Percentiles rank a stretch among this genome's conserved stretches.
Evolutionary conservation across 2,797 vertebrate genomes (phyloP).

Genomic region (Sandelia bainsii): DNA sequence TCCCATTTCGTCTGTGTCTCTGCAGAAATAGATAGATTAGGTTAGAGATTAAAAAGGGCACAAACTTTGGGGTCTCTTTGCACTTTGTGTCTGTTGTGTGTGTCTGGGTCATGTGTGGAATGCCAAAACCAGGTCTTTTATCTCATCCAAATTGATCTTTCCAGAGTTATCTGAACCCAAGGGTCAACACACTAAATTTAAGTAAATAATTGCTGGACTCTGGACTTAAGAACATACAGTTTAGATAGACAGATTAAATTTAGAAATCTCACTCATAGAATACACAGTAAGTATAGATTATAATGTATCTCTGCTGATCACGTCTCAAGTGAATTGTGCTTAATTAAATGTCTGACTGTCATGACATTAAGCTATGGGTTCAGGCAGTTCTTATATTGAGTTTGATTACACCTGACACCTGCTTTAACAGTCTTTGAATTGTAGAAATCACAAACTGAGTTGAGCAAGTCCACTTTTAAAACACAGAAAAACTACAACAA

Average conservation of each 20-base stretch:
- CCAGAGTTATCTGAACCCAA: constrained; percentile 33
- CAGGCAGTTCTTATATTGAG: constrained; percentile 33
- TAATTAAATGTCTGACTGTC: not conserved
- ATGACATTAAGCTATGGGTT: not conserved
- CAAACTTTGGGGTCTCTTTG: not conserved
- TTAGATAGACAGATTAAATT: not conserved
- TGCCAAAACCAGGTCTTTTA: constrained; percentile 33
- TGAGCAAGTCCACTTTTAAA: constrained; percentile 32
- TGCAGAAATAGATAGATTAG: constrained; percentile 5
- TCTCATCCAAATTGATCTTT: constrained; percentile 36
- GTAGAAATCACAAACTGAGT: constrained; percentile 41
- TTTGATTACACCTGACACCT: constrained; percentile 48
- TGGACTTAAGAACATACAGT: not conserved
- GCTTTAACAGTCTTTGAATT: constrained; percentile 26
- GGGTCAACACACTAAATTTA: constrained; percentile 23
- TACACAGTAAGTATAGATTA: not conserved
- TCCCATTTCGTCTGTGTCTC: not conserved
- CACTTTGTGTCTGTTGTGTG: constrained; percentile 6
- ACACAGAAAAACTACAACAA: constrained; percentile 65
- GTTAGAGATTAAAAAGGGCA: constrained; percentile 8
- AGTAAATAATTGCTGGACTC: not conserved
- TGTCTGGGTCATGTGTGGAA: constrained; percentile 30
- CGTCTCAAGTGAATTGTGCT: not conserved
- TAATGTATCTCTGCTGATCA: not conserved
- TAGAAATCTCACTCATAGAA: not conserved